Base-by-base conservation (phyloP, 92 coral and sea anemone species). In the Scolanthus callimorphus region DNA sequence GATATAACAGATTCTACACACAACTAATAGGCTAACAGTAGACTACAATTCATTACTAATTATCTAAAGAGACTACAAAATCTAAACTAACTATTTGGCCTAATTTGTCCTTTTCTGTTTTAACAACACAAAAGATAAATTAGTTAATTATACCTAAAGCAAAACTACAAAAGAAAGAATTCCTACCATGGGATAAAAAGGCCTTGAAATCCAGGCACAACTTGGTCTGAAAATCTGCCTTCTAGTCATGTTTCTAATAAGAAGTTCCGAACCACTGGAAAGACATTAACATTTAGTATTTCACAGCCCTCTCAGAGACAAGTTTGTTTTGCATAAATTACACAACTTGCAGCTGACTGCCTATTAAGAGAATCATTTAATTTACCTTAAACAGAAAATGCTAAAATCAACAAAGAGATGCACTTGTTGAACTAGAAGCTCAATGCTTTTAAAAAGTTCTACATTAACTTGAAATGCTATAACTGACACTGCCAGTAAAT, bases 291-390 rank as follows among this genome's bases (percentile, higher is more conserved):
- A 26, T 9, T 0, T 45, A 27, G 75, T 69, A 34, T 69, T 58
- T 27, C 49, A 69, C 75, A 44, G 57, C 17, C 55, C 58, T 46
- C 11, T 29, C 34, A 51, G 45, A 41, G 45, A 46, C 57, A 34
- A 17, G 68, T 70, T 59, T 80, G 65, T 50, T 80, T 60, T 80
- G 86, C 75, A 80, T 80, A 72, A 59, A 72, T 80, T 80, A 80
- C 41, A 57, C 25, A 38, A 13, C 31, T 11, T 59, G 50, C 67
- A 59, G 77, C 67, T 70, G 77, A 59, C 58, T 47, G n/a, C 11
- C 28, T 9, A 62, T 62, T 60, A 43, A 56, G 68, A 46, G 37
- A 27, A 41, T 51, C 59, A 57, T 26, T 69, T 57, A 49, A 62
- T 39, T 49, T 59, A 27, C 49, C 58, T 70, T 49, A 48, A 26